Base-by-base conservation (phyloP, 2,113 vertebrate genomes). In the Poecilia latipinna region DNA sequence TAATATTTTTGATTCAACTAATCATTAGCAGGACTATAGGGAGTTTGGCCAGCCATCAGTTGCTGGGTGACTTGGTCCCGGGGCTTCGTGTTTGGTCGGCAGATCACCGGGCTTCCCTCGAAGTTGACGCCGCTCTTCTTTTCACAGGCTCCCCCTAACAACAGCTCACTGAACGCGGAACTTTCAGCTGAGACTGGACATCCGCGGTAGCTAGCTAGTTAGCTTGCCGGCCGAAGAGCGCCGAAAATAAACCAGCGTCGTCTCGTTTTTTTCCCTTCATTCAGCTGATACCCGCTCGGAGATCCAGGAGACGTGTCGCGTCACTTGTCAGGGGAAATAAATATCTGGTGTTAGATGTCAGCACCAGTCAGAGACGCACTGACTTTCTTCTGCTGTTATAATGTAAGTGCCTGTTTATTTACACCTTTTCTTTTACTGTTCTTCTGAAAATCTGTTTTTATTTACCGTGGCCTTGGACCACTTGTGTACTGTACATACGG, bases 341-440 rank as follows among this genome's bases (percentile, higher is more conserved):
- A 57, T 57, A 22, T 57, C 22, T 57, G 51, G 51, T 57, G 51
- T 57, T 57, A 57, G 51, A 57, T 57, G 51, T 57, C 51, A 57
- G 51, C 51, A 57, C 22, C 51, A 57, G 78, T 74, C 77, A 61
- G 44, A 78, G 73, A 70, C 74, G 57, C 75, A 37, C 82, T 63
- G 35, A 78, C 37, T 88, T 82, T 90, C 92, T 83, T 93, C 91
- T 91, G 92, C 92, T 93, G 91, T 89, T 57, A 57, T 54, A 22
- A n/a, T 88, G 93, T 94, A 74, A 94, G 94, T 94, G 84, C 37
- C 57, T 3, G 2, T 3, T 42, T 10, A 19, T 32, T 65, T 69
- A 13, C 32, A 37, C 4, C 24, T 4, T 11, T 37, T 69, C 32
- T 22, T 12, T 35, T 7, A 12, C 74, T 61, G 64, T 68, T 15